Conservation (phyloP, 2,797 vertebrate species). For the Moxostoma hubbsi region DNA sequence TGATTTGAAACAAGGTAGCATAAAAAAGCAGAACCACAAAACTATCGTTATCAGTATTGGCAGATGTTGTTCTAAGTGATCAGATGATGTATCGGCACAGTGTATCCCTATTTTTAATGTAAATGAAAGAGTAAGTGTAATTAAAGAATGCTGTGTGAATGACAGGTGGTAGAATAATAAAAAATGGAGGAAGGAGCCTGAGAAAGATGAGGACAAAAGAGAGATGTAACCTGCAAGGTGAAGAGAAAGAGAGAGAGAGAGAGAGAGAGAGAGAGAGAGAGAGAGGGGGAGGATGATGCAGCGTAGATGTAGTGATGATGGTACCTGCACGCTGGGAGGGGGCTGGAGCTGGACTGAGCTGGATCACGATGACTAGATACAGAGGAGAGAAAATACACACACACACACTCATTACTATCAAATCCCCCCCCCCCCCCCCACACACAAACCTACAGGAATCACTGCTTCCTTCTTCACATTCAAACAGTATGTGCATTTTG, state of each 20-base stretch:
- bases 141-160: not conserved
- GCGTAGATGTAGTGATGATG: conserved; percentile 79
- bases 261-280: conserved; percentile 30
- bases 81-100: too few relatives aligned
- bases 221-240: conserved; percentile 43
- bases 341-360: conserved; percentile 98
- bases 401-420: conserved; percentile 65
- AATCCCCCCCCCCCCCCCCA: conserved; percentile 2
- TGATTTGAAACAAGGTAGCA: too few relatives aligned
- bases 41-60: too few relatives aligned
- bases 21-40: too few relatives aligned
- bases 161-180: conserved; percentile 34
- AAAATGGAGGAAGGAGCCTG: conserved; percentile 59
- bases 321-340: conserved; percentile 98
- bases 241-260: conserved; percentile 10
- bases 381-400: conserved; percentile 84
- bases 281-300: conserved; percentile 62
- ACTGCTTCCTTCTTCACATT: not conserved
- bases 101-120: too few relatives aligned
- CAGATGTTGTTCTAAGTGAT: too few relatives aligned
- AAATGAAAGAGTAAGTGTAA: too few relatives aligned
- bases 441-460: conserved; percentile 9
- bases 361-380: conserved; percentile 97
- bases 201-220: conserved; percentile 4
- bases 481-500: not conserved